Percentiles rank a stretch among this genome's conserved stretches.
These are phyloP conservation scores for Hippocampus comes DNA, from an alignment of 2,113 vertebrate species.

Conservation along the genomic window DNA sequence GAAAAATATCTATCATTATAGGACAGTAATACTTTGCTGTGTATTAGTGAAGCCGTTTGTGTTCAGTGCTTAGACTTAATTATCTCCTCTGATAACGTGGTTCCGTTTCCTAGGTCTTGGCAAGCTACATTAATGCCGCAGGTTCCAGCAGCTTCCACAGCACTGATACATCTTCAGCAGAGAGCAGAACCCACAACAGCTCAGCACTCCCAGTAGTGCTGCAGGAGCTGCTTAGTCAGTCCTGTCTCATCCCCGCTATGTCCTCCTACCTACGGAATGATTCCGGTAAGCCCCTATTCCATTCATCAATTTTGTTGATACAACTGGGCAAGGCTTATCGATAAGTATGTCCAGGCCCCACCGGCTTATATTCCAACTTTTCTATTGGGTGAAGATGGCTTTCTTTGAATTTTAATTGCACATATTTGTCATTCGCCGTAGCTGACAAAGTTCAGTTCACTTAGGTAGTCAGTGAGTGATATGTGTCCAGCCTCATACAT, in stretches of 20 bases:
- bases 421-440: not conserved
- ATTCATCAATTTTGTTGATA: not conserved
- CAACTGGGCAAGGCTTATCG: not conserved
- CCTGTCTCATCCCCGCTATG: slow-evolving; percentile 97
- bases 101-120: slow-evolving; percentile 80
- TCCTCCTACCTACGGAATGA: slow-evolving; percentile 97
- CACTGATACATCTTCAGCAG: slow-evolving; percentile 76
- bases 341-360: too few relatives aligned
- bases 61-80: not conserved
- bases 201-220: slow-evolving; percentile 88
- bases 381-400: not conserved
- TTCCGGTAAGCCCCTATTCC: slow-evolving; percentile 76
- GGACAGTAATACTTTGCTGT: not conserved
- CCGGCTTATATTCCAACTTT: not conserved
- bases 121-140: slow-evolving; percentile 95
- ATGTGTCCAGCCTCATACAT: not conserved
- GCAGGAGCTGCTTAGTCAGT: slow-evolving; percentile 91
- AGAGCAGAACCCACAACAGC: slow-evolving; percentile 84
- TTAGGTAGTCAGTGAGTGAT: not conserved
- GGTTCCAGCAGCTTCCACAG: slow-evolving; percentile 76
- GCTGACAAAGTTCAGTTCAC: not conserved
- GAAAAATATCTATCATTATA: not conserved
- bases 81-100: not conserved
- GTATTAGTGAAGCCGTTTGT: too few relatives aligned
- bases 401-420: not conserved